phyloP scores from a whole-genome alignment of 2,888 invertebrate species.

The Neria commutata region DNA sequence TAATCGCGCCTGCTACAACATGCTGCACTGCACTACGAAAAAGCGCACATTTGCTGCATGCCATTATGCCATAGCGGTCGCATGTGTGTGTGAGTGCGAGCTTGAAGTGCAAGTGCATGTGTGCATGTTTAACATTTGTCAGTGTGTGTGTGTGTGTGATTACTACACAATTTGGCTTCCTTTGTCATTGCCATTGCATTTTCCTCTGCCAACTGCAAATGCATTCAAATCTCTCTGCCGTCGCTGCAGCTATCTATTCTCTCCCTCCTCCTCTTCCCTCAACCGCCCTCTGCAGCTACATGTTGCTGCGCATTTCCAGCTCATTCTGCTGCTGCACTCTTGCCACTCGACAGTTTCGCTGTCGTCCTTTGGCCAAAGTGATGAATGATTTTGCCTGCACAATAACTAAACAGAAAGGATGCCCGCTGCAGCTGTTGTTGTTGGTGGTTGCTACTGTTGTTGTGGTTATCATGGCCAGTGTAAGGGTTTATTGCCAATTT shows the following conservation, averaged over 20 bases:
- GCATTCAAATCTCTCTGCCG: no score
- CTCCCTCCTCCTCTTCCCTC: no score
- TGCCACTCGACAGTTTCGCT: neutral
- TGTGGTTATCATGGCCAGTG: neutral
- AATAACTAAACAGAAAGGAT: neutral
- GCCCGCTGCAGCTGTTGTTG: neutral
- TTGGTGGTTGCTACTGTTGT: neutral
- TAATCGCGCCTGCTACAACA: no score
- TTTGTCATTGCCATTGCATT: neutral
- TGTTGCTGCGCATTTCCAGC: neutral
- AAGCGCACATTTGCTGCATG: no score
- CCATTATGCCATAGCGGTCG: no score
- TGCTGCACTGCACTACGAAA: no score
- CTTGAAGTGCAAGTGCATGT: slow-evolving; percentile 4
- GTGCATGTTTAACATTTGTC: slow-evolving; percentile 8
- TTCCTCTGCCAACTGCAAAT: no score
- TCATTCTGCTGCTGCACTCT: neutral
- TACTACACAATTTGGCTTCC: slow-evolving; percentile 15
- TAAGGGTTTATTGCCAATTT: no score
- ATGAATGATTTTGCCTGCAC: neutral
- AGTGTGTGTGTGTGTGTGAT: slow-evolving; percentile 19
- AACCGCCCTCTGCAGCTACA: no score
- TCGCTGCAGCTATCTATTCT: neutral
- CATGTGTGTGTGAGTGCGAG: slow-evolving; percentile 16
- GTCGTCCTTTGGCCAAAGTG: neutral